A percentile compares a stretch with the other conserved stretches of the same genome.
These are phyloP conservation scores for Mus spretus DNA, from an alignment of 2,797 vertebrate species.

Conservation along the genomic window DNA sequence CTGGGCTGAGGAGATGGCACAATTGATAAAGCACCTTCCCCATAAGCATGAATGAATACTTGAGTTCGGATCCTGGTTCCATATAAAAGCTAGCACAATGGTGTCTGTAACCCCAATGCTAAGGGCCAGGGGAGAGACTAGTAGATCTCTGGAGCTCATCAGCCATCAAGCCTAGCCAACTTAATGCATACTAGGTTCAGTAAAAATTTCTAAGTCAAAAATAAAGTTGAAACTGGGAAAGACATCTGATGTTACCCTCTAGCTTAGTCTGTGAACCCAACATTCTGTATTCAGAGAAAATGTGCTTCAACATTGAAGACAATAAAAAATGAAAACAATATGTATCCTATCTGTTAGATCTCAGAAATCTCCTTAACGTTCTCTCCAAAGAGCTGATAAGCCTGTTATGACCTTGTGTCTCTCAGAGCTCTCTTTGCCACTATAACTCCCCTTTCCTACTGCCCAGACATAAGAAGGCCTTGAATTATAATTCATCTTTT, in stretches of 20 bases:
- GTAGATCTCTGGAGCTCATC: neutral
- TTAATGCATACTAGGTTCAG: neutral
- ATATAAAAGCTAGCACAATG: neutral
- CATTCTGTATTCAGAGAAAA: neutral
- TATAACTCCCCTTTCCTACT: neutral
- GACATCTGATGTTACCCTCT: neutral
- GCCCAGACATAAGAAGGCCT: neutral
- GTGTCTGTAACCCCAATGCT: neutral
- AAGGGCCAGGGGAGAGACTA: neutral
- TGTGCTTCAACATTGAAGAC: neutral
- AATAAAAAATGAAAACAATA: neutral
- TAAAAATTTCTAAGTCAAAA: neutral
- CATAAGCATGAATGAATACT: neutral
- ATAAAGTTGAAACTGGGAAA: neutral
- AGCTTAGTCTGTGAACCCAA: neutral
- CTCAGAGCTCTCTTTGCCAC: neutral
- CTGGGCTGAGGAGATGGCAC: neutral
- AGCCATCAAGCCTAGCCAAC: neutral
- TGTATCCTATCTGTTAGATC: neutral
- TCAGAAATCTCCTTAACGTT: neutral
- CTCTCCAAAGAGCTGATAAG: neutral
- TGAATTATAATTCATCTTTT: neutral
- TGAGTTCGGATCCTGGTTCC: neutral
- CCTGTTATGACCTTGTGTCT: neutral
- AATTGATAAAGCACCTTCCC: no score